Base-by-base conservation (phyloP, 2,797 vertebrate genomes). In the Nyctibius grandis region DNA sequence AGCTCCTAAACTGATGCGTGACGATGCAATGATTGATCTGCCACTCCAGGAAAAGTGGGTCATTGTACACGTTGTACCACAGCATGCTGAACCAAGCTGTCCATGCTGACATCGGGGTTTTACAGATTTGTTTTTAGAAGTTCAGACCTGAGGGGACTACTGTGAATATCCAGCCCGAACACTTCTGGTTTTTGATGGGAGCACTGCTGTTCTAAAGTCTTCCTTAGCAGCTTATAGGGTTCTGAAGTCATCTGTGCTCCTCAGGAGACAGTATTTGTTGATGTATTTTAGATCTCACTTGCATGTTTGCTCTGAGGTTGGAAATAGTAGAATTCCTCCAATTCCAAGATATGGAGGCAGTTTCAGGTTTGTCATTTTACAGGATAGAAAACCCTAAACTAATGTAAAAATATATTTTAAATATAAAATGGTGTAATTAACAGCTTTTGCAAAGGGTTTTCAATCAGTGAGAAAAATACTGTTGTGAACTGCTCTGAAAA, bases 21-120 rank as follows among this genome's bases (percentile, higher is more conserved):
- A 95, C 12, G 91, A 97, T 87, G 92, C 94, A 85, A 38, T 92
- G 97, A 98, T 96, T 97, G 97, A 97, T 97, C 95, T 95, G 91
- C 85, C 40, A 6, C 91, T 91, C 65, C 65, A 75, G 89, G 92
- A 91, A 96, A 97, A 96, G 64, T 96, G 91, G 96, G 94, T 97
- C 89, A 86, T 75, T 53, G 92, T 85, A 92, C 88, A 85, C 2
- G 60, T 63, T 90, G 93, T 93, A 79, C 92, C 93, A 76, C 83
- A 89, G 89, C 60, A 14, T 22, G 38, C 86, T 86, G 84, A 67
- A 87, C 91, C 90, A 25, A 80, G 85, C 79, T 15, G 74, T 50
- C 81, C 15, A 2, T 94, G 95, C 93, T 18, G 40, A 67, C 91
- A 77, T 2, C 29, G 72, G 80, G 78, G 11, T 79, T 93, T 79